Base-by-base conservation (phyloP, 1,140 invertebrate species). In the Brachionus rubens region DNA sequence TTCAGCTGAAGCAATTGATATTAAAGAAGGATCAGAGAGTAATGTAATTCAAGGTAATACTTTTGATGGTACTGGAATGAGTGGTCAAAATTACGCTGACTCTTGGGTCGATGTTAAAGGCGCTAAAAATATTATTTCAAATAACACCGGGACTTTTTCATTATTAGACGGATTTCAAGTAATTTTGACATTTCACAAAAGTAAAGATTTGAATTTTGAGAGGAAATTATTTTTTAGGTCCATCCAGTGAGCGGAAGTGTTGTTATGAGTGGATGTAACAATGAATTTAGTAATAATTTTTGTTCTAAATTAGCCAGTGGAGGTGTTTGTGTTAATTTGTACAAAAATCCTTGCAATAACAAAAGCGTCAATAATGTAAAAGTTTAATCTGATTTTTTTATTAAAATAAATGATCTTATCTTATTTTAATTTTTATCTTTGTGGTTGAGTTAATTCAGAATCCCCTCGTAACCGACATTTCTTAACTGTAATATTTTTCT, bases 61-160 rank as follows among this genome's bases (percentile, higher is more conserved):
- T 41, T 65, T 65, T 26, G 59, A 65, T 65, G 59, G 59, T 41
- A 41, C 16, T 65, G 59, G 59, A 21, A 65, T 65, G 59, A 41
- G 33, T 43, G 59, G 59, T 10, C 33, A n/a, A 41, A 65, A 65
- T 65, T 65, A 65, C 41, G 59, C 59, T 43, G 59, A 65, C 12
- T 65, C 59, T 24, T 65, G 59, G 59, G 24, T 65, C 10, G 59
- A 41, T 65, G 21, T 65, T 43, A 65, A 65, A 65, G 59, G 59
- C 2, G 59, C 59, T 24, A 65, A 65, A 43, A 65, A 65, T 16
- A 65, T 43, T 9, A 65, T 65, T 65, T 14, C 16, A 21, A 21
- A 21, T 65, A 65, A 65, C 26, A 40, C 19, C 2, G 59, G 59
- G 21, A 65, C 24, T 21, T 41, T 41, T 9, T 65, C 59, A 1